Evolutionary conservation across 23 tunicate species (phyloP).

Genomic region (Halocynthia aurantium): DNA sequence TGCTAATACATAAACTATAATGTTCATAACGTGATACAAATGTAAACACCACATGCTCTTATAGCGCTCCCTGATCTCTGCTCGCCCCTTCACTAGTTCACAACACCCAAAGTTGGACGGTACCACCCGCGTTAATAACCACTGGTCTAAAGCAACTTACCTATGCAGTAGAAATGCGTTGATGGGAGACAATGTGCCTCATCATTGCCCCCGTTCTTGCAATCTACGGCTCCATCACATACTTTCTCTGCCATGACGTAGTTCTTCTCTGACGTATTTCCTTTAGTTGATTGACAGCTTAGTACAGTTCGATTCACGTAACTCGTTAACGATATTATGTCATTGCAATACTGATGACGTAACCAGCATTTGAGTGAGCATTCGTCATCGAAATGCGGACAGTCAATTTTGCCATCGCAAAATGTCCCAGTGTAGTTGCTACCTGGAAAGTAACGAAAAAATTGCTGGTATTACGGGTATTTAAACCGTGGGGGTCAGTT

Average conservation of each 20-base stretch:
- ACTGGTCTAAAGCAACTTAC: slow-evolving; percentile 18
- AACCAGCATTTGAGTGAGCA: slow-evolving; percentile 65
- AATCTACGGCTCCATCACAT: slow-evolving; percentile 46
- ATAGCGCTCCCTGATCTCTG: too few species aligned
- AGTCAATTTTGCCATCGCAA: slow-evolving; percentile 60
- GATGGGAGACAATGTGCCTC: slow-evolving; percentile 43
- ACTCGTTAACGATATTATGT: background rate
- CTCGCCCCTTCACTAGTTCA: too few species aligned
- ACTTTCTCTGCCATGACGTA: slow-evolving; percentile 10
- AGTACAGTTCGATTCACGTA: slow-evolving; percentile 6
- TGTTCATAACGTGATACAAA: too few species aligned
- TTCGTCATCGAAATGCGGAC: slow-evolving; percentile 71
- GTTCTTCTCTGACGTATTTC: background rate
- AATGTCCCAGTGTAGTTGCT: background rate
- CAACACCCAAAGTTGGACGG: background rate
- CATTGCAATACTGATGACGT: slow-evolving; percentile 31
- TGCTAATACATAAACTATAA: too few species aligned
- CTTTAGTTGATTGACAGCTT: background rate
- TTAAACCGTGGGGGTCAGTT: too few species aligned
- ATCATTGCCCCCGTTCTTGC: slow-evolving; percentile 29
- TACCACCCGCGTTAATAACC: background rate
- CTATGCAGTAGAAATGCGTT: slow-evolving; percentile 65
- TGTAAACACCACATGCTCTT: too few species aligned
- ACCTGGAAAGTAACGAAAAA: background rate
- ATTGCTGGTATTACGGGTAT: background rate